phyloP scores from a whole-genome alignment of 2,888 invertebrate species.

The Timandra comae region DNA sequence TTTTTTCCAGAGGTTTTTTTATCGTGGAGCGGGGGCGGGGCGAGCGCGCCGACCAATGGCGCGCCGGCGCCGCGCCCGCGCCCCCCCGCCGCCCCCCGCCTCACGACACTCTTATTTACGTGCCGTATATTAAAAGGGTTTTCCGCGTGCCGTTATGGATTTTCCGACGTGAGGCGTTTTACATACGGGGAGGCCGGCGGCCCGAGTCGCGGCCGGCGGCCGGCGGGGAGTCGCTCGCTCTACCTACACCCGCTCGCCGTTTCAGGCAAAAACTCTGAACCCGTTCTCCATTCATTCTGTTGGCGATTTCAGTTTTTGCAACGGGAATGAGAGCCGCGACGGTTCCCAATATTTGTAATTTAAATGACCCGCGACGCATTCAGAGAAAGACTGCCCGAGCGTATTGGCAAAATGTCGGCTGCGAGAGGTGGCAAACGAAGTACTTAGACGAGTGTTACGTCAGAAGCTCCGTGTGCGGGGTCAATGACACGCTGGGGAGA shows the following conservation, averaged over 20 bases:
- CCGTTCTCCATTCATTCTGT: constrained; percentile 26
- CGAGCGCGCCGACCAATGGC: constrained; percentile 53
- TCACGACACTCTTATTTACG: constrained; percentile 63
- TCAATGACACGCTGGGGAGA: constrained; percentile 33
- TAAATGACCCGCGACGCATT: constrained; percentile 17
- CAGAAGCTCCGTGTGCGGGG: constrained; percentile 29
- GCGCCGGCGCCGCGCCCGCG: constrained; percentile 31
- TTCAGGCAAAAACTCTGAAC: constrained; percentile 20
- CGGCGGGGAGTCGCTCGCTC: constrained; percentile 10
- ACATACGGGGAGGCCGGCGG: constrained; percentile 42
- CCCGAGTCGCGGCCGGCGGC: constrained; percentile 7
- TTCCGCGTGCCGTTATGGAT: constrained; percentile 75
- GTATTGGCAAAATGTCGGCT: neutral
- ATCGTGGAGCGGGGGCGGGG: constrained; percentile 58
- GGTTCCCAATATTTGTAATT: constrained; percentile 21
- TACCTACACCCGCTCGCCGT: constrained; percentile 9
- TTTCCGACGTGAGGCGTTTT: constrained; percentile 60
- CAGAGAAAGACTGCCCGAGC: neutral
- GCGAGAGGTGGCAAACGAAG: constrained; percentile 1
- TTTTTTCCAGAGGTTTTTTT: constrained; percentile 61
- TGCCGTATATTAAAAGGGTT: constrained; percentile 77
- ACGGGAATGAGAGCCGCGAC: constrained; percentile 12
- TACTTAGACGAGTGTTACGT: constrained; percentile 21
- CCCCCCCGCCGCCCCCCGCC: constrained; percentile 29
- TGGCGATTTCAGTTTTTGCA: constrained; percentile 21